phyloP scores from a whole-genome alignment of 1,140 invertebrate genomes.

The Cydia pomonella region DNA sequence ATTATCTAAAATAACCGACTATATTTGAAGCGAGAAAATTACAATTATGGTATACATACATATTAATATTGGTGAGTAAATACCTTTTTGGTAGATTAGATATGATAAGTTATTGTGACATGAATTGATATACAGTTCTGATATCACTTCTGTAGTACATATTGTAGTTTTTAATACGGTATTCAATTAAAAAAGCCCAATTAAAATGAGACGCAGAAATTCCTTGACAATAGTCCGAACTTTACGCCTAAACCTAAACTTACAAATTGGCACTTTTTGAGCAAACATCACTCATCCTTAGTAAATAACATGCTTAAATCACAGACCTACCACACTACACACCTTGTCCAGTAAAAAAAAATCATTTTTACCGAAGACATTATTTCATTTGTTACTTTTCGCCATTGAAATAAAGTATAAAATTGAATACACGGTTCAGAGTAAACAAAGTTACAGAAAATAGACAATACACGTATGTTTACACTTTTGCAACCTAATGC shows the following conservation, averaged over 20 bases:
- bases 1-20: too few species aligned
- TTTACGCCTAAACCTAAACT: constrained; percentile 40
- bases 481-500: not conserved
- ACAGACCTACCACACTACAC: constrained; percentile 5
- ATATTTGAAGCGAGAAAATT: not conserved
- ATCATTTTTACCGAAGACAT: not conserved
- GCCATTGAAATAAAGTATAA: not conserved
- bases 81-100: not conserved
- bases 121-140: not conserved
- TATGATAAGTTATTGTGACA: constrained; percentile 9
- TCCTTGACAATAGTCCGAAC: constrained; percentile 36
- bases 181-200: constrained; percentile 7
- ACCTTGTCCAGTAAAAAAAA: not conserved
- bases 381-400: not conserved
- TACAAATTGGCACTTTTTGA: constrained; percentile 48
- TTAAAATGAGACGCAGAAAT: constrained; percentile 23
- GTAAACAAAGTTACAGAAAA: too few species aligned
- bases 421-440: not conserved
- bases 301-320: constrained; percentile 4
- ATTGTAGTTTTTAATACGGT: not conserved
- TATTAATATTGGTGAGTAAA: not conserved
- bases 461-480: not conserved
- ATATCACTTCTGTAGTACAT: too few species aligned
- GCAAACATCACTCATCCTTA: constrained; percentile 36
- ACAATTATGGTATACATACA: not conserved